A percentile compares a stretch with the other conserved stretches of the same genome.
These are phyloP conservation scores for Lytechinus pictus DNA, from an alignment of 35 echinoderm and acorn worm species.

Conservation along the genomic window DNA sequence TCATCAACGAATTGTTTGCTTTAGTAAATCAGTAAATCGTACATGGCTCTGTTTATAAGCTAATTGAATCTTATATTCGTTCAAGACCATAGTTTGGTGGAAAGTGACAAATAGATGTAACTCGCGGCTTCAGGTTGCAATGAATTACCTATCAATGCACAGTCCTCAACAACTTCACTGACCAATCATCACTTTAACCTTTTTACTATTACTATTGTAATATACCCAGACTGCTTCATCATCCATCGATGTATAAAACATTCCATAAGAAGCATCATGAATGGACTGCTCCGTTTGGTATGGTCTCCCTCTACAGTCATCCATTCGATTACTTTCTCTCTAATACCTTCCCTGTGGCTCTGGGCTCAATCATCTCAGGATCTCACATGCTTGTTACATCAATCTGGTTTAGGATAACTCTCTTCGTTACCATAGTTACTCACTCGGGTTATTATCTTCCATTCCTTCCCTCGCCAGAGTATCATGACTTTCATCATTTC, in stretches of 20 bases:
- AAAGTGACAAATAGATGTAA: no score
- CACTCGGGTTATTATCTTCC: slow-evolving; percentile 97
- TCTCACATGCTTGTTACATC: slow-evolving; percentile 77
- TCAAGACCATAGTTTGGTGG: no score
- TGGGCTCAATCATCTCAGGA: slow-evolving; percentile 86
- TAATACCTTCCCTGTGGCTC: slow-evolving; percentile 66
- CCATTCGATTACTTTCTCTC: slow-evolving; percentile 86
- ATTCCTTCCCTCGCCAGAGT: slow-evolving; percentile 82
- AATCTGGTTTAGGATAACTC: slow-evolving; percentile 79
- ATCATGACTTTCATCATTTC: slow-evolving; percentile 94
- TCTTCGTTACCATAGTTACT: slow-evolving; percentile 68
- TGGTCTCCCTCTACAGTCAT: slow-evolving; percentile 84
- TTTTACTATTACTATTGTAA: neutral
- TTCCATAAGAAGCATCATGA: slow-evolving; percentile 97
- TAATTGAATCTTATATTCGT: no score
- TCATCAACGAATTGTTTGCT: no score
- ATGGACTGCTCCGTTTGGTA: slow-evolving; percentile 90
- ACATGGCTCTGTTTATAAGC: no score
- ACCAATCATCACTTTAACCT: no score
- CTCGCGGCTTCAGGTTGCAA: no score
- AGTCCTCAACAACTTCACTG: no score
- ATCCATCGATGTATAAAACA: slow-evolving; percentile 80
- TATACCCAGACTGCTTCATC: slow-evolving; percentile 78
- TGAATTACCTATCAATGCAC: no score
- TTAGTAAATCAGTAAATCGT: no score